A percentile compares a stretch with the other conserved stretches of the same genome.
Conservation (phyloP, 2,797 vertebrate genomes). For the Phoeniculus purpureus region DNA sequence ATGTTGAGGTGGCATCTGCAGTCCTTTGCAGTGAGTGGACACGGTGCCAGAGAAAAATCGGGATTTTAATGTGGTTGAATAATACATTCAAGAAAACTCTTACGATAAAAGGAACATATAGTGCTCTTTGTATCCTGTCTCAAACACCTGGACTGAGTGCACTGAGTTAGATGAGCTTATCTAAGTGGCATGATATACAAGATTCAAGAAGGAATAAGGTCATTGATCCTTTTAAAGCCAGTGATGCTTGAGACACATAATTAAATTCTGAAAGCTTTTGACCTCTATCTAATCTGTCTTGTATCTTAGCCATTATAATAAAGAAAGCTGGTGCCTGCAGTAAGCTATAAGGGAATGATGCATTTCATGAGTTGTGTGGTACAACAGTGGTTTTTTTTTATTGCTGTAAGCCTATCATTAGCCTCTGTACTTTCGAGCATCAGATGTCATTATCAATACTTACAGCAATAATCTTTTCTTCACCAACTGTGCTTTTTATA, state of each 20-base stretch:
- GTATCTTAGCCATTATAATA: background rate
- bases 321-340: background rate
- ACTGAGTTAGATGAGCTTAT: background rate
- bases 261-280: conserved; percentile 1
- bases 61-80: background rate
- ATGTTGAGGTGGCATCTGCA: background rate
- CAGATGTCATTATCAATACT: background rate
- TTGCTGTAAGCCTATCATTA: background rate
- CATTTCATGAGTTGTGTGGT: background rate
- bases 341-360: background rate
- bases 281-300: conserved; percentile 19
- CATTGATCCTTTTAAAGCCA: background rate
- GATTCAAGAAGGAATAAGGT: background rate
- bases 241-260: conserved; percentile 3
- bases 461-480: background rate
- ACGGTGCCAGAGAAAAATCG: background rate
- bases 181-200: background rate
- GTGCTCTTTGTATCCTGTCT: background rate
- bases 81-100: background rate
- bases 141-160: background rate
- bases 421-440: background rate
- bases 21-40: background rate
- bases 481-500: background rate
- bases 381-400: background rate
- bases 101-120: background rate